Conservation (phyloP, 2,113 vertebrate species). For the Apus apus region DNA sequence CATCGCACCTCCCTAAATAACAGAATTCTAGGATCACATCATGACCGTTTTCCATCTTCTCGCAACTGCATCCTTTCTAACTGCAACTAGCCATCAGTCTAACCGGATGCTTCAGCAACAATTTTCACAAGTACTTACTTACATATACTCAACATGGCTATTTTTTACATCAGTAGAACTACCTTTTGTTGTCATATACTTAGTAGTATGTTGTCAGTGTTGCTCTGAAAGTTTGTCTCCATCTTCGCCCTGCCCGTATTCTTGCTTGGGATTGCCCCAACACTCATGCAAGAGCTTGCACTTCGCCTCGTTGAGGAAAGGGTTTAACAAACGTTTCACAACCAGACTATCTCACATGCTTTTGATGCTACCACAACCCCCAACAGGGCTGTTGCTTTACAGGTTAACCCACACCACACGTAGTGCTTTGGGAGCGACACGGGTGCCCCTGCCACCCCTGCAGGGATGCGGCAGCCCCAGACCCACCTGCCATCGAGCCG, state of each 20-base stretch:
- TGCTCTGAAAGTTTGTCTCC: background rate
- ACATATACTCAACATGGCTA: background rate
- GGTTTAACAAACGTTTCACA: fast-evolving
- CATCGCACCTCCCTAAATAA: background rate
- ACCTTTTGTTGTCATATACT: background rate
- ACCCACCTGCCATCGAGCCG: fast-evolving
- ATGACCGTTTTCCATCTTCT: background rate
- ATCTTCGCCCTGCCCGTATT: too few species aligned
- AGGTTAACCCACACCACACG: fast-evolving
- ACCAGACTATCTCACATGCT: fast-evolving
- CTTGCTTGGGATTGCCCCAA: too few species aligned
- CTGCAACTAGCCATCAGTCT: background rate
- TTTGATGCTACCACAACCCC: too few species aligned
- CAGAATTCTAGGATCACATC: background rate
- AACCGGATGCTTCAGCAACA: background rate
- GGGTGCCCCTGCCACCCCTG: fast-evolving
- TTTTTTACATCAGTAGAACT: background rate
- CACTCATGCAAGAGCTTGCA: too few species aligned
- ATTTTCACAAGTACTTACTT: background rate
- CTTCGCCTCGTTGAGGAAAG: background rate
- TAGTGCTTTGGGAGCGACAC: fast-evolving
- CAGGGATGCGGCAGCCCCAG: background rate
- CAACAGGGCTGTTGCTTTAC: fast-evolving
- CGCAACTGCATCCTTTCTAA: background rate
- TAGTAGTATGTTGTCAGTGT: background rate